These are phyloP conservation scores for Aphaenogaster floridana DNA, from an alignment of 1,140 invertebrate species.

Conservation along the genomic window DNA sequence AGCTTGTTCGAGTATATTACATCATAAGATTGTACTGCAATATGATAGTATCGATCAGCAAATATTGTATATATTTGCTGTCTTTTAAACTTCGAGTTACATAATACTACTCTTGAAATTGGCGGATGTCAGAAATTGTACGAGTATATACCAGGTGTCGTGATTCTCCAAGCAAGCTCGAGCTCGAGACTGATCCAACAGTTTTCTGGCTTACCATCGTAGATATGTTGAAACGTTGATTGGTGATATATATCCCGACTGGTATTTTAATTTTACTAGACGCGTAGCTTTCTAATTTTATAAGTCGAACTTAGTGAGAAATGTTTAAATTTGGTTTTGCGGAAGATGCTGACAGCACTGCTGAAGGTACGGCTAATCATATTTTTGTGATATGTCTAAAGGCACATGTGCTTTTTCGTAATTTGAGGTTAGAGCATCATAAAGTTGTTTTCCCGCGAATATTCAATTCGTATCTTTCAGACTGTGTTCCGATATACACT, in stretches of 20 bases:
- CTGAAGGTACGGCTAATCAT: slow-evolving; percentile 57
- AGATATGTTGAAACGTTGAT: background rate
- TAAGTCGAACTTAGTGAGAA: background rate
- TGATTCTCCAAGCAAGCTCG: background rate
- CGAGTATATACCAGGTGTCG: slow-evolving; percentile 10
- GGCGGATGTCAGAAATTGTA: background rate
- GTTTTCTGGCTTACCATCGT: slow-evolving; percentile 53
- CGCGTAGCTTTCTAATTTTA: background rate
- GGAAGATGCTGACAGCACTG: slow-evolving; percentile 3
- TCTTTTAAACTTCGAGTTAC: background rate
- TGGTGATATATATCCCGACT: background rate
- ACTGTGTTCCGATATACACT: too few species aligned
- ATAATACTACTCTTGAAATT: slow-evolving; percentile 16
- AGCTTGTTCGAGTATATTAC: background rate
- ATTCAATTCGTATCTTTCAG: background rate
- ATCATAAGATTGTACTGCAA: background rate
- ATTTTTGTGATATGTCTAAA: background rate
- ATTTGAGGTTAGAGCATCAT: slow-evolving; percentile 23
- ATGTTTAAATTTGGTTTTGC: slow-evolving; percentile 77
- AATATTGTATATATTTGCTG: background rate
- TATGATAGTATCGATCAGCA: background rate
- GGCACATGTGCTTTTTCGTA: background rate
- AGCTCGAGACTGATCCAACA: background rate
- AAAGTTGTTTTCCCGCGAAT: slow-evolving; percentile 26
- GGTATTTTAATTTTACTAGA: background rate